phyloP scores from a whole-genome alignment of 2,113 vertebrate species.

The Dissostichus mawsoni region DNA sequence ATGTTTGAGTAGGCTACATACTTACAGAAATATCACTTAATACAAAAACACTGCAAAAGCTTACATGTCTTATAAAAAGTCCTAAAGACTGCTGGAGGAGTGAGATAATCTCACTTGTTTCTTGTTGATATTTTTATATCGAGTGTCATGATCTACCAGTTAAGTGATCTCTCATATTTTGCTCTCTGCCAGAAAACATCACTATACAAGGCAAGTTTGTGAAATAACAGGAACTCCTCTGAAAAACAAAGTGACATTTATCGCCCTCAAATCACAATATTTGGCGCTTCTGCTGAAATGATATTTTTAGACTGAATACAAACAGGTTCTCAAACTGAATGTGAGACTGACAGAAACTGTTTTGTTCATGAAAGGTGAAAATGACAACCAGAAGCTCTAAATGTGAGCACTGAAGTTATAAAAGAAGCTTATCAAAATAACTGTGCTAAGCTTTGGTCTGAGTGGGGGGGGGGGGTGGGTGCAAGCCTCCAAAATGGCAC shows the following conservation, averaged over 20 bases:
- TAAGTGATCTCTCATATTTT: neutral
- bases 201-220: neutral
- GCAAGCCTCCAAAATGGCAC: conserved; percentile 23
- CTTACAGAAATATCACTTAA: too few species aligned
- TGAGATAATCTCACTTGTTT: conserved; percentile 7
- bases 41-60: neutral
- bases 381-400: neutral
- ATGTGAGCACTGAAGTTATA: neutral
- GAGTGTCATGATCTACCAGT: neutral
- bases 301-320: neutral
- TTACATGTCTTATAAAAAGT: neutral
- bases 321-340: neutral
- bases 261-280: neutral
- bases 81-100: neutral
- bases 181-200: neutral
- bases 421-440: conserved; percentile 18
- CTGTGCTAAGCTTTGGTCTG: conserved; percentile 16
- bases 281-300: neutral
- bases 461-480: conserved; percentile 25
- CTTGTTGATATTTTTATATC: conserved; percentile 17
- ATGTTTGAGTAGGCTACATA: too few species aligned
- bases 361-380: neutral
- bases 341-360: neutral
- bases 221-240: conserved; percentile 14
- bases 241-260: conserved; percentile 9